Evolutionary conservation across 2,888 invertebrate species (phyloP), one percentile per base, ranked within the genome.

Genomic region (Branchipolynoe longqiensis): DNA sequence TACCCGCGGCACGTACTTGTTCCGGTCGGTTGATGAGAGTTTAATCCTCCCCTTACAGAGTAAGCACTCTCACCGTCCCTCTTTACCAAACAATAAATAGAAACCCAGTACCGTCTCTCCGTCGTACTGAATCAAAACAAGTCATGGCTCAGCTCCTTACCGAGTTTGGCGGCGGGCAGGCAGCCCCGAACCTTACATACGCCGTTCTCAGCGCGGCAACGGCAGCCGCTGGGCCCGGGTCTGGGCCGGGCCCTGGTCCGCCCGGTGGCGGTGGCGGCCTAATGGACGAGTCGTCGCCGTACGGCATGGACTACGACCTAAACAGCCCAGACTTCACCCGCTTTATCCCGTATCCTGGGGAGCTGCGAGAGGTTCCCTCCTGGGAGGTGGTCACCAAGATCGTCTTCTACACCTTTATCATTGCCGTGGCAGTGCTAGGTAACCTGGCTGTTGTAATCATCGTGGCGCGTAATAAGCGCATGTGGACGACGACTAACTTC

Each of bases 401-500:
- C 36, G 31, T 83, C 0, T 59, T 86, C 38, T 86, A 86, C 31
- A 58, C 36, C n/a, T 33, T 83, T 36, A 62, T 86, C 14, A 86
- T 84, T 14, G 31, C 41, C n/a, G 48, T 86, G 36, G 74, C 86
- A 12, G 62, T 86, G 18, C 41, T 83, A 4, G 86, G 86, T 36
- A 86, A 86, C 54, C 41, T 84, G 41, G 40, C 62, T 28, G 84
- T 86, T 3, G 82, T 86, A 25, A 59, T 84, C 25, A 73, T 86
- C 31, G 84, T 86, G 25, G 69, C 73, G 56, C 56, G 84, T n/a
- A 86, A 86, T 81, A 86, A 84, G 38, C 38, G 81, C 0, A 83
- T 86, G 84, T 64, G 82, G 82, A 86, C 78, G 31, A 86, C 86
- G 14, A 86, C 86, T 25, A 82, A 86, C 56, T 86, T 56, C 54